phyloP scores from a whole-genome alignment of 2,113 vertebrate genomes.

The Prionailurus bengalensis region DNA sequence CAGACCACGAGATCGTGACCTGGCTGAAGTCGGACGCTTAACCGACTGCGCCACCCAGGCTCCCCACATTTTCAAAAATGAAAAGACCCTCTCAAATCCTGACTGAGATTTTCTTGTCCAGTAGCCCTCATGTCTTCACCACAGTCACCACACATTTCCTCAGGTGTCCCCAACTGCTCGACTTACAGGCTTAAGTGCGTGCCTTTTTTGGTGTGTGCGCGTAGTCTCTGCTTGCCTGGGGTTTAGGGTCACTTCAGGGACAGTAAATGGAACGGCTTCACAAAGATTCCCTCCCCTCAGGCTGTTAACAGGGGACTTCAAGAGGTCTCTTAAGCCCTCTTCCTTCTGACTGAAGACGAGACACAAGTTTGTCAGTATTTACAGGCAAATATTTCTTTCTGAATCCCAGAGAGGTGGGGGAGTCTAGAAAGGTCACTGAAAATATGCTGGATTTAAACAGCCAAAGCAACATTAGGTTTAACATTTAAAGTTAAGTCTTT shows the following conservation, averaged over 20 bases:
- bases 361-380: slow-evolving; percentile 21
- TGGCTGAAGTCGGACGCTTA: too few relatives aligned
- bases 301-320: slow-evolving; percentile 4
- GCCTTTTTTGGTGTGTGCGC: neutral
- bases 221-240: neutral
- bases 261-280: slow-evolving; percentile 44
- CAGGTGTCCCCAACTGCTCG: slow-evolving; percentile 6
- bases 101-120: neutral
- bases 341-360: slow-evolving; percentile 49
- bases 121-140: neutral
- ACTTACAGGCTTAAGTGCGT: neutral
- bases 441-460: slow-evolving; percentile 44
- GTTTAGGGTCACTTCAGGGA: slow-evolving; percentile 5
- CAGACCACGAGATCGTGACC: too few relatives aligned
- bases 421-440: slow-evolving; percentile 64
- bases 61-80: neutral
- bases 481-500: slow-evolving; percentile 45
- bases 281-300: neutral
- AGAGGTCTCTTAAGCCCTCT: slow-evolving; percentile 24
- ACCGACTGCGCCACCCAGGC: too few relatives aligned
- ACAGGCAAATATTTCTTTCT: slow-evolving; percentile 58
- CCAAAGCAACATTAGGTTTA: neutral
- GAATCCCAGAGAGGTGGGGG: neutral
- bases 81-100: neutral
- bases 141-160: neutral